Percentiles rank a stretch among this genome's conserved stretches.
These are phyloP conservation scores for Hyposoter didymator DNA, from an alignment of 2,888 invertebrate genomes.

Conservation along the genomic window DNA sequence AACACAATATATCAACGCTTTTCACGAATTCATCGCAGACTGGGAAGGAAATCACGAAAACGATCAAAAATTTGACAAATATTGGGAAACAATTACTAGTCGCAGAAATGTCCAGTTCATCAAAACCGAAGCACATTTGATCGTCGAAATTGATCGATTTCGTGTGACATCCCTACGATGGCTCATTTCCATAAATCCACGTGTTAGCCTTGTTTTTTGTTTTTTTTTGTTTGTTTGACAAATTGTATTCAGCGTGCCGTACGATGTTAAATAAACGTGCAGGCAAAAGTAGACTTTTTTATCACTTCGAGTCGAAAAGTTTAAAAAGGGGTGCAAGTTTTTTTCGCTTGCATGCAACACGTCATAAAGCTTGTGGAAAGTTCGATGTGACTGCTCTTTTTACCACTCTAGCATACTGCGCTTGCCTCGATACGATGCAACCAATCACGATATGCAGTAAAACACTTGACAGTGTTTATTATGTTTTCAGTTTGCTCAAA, in stretches of 20 bases:
- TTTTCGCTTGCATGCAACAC: slow-evolving; percentile 33
- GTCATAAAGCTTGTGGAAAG: slow-evolving; percentile 52
- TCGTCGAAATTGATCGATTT: not conserved
- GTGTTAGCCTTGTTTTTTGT: not conserved
- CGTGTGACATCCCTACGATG: not conserved
- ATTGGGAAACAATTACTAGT: not conserved
- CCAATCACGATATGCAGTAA: slow-evolving; percentile 14
- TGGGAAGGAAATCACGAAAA: not conserved
- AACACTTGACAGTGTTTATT: not conserved
- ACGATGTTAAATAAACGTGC: slow-evolving; percentile 42
- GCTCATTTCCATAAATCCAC: not conserved
- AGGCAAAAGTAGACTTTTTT: slow-evolving; percentile 51
- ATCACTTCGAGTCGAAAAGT: slow-evolving; percentile 32
- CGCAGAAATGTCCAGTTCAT: not conserved
- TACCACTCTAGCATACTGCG: not conserved
- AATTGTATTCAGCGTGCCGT: not conserved
- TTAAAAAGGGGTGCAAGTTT: slow-evolving; percentile 17
- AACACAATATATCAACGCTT: not conserved
- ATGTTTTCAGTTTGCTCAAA: not conserved
- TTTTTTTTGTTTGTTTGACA: no score
- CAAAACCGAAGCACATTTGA: not conserved
- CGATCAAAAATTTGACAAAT: not conserved
- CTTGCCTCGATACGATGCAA: slow-evolving; percentile 25
- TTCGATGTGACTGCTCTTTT: slow-evolving; percentile 40
- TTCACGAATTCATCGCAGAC: not conserved